Evolutionary conservation across 37 sponge, comb jelly and placozoan genomes (phyloP), one percentile per base, ranked within the genome.

Genomic region (Chondrosia reniformis): DNA sequence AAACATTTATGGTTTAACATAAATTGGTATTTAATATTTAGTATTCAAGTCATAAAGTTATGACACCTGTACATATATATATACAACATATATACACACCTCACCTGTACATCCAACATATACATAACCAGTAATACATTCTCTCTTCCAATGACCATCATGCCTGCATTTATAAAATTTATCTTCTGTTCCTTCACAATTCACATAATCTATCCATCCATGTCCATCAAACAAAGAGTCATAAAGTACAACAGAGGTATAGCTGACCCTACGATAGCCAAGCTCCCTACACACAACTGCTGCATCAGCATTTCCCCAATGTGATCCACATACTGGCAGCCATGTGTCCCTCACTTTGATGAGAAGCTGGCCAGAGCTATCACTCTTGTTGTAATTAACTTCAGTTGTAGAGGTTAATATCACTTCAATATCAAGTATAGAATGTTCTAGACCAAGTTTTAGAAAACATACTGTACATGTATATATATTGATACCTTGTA

Each of bases 271-370:
- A 30, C 61, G 61, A 13, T 59, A 59, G 17, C 61, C 61, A 25
- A 59, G n/a, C n/a, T 59, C 61, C 61, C 61, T 6, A 59, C 61
- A 59, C n/a, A 30, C 61, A 6, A 59, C 61, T 13, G n/a, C 61
- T 7, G 61, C 61, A 59, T 59, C n/a, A 5, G 61, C 61, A 6
- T 7, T 59, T 7, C n/a, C 61, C 9, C 61, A 13, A 30, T 13
- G 61, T 5, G 6, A 30, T 25, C 28, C n/a, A 30, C 61, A 59
- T 6, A 59, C 61, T 30, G 30, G n/a, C 28, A 25, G 8, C 61
- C 61, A 59, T 13, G n/a, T 30, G n/a, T 59, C 61, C n/a, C 30
- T 30, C 28, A 25, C 4, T 13, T 59, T 59, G 61, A 59, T 59
- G n/a, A n/a, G n/a, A n/a, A n/a, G n/a, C n/a, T n/a, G n/a, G n/a